These are phyloP conservation scores for Lapara coniferarum DNA, from an alignment of 2,888 invertebrate species.

Conservation along the genomic window DNA sequence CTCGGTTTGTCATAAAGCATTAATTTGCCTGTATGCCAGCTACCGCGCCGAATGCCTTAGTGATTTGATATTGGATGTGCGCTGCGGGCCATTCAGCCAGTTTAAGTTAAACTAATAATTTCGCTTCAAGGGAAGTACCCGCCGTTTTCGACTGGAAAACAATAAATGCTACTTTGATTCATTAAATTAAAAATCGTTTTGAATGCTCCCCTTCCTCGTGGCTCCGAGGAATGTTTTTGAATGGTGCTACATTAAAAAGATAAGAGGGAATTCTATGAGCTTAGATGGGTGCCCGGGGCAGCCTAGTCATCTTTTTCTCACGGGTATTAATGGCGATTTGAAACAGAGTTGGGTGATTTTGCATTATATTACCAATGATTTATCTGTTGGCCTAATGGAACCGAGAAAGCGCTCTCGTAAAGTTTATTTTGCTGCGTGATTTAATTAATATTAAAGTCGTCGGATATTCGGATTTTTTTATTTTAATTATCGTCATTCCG, in stretches of 20 bases:
- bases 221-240: constrained; percentile 40
- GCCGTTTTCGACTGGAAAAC: constrained; percentile 16
- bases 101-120: constrained; percentile 3
- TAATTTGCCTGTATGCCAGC: constrained; percentile 41
- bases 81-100: not conserved
- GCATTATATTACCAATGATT: constrained; percentile 64
- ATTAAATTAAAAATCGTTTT: constrained; percentile 22
- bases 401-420: constrained; percentile 47
- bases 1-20: constrained; percentile 44
- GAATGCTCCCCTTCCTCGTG: constrained; percentile 5
- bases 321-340: constrained; percentile 66
- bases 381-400: constrained; percentile 58
- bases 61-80: constrained; percentile 10
- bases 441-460: constrained; percentile 26
- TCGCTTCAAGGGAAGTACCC: not conserved
- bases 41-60: not conserved
- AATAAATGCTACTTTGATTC: constrained; percentile 23
- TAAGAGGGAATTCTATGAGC: constrained; percentile 40
- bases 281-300: constrained; percentile 37
- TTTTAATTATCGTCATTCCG: constrained; percentile 10
- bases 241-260: constrained; percentile 48
- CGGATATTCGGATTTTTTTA: constrained; percentile 18
- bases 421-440: constrained; percentile 31
- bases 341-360: constrained; percentile 65
- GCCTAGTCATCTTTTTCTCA: constrained; percentile 63